Evolutionary conservation across 2,888 invertebrate species (phyloP).

Genomic region (Drosophila testacea): DNA sequence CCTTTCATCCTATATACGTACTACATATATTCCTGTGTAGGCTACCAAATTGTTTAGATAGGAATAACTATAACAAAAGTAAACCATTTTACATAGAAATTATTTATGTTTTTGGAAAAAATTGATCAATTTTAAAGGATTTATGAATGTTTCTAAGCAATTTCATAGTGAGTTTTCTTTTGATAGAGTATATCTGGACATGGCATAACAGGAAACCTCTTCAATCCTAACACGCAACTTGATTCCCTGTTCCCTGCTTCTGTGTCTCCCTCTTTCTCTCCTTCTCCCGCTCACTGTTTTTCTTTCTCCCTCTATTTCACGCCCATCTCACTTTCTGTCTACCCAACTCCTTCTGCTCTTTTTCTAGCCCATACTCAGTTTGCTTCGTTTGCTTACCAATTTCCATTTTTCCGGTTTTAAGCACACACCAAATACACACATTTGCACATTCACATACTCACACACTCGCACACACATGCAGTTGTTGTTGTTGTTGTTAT

Average conservation of each 20-base stretch:
- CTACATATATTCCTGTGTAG: too few species aligned
- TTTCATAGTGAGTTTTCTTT: conserved; percentile 6
- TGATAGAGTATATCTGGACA: conserved; percentile 20
- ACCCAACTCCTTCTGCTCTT: conserved; percentile 4
- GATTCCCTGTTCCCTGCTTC: conserved; percentile 1
- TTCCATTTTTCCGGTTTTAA: conserved; percentile 76
- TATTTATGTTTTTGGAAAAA: too few species aligned
- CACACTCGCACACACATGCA: not conserved
- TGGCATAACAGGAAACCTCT: conserved; percentile 27
- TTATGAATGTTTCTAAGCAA: not conserved
- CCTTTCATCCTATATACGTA: too few species aligned
- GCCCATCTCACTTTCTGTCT: not conserved
- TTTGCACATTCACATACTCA: conserved; percentile 17
- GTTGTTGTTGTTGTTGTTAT: conserved; percentile 26
- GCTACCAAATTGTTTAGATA: too few species aligned
- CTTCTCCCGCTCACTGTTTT: not conserved
- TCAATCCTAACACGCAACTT: conserved; percentile 34
- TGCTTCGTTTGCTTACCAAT: conserved; percentile 75
- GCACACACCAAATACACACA: conserved; percentile 53
- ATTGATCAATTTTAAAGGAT: not conserved
- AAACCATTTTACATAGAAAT: too few species aligned
- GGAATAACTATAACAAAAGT: too few species aligned
- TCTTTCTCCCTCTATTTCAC: not conserved
- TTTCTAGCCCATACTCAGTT: conserved; percentile 46
- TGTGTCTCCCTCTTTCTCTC: not conserved